Evolutionary conservation across 2,888 invertebrate species (phyloP), one percentile per base, ranked within the genome.

Genomic region (Ischnus inquisitorius): DNA sequence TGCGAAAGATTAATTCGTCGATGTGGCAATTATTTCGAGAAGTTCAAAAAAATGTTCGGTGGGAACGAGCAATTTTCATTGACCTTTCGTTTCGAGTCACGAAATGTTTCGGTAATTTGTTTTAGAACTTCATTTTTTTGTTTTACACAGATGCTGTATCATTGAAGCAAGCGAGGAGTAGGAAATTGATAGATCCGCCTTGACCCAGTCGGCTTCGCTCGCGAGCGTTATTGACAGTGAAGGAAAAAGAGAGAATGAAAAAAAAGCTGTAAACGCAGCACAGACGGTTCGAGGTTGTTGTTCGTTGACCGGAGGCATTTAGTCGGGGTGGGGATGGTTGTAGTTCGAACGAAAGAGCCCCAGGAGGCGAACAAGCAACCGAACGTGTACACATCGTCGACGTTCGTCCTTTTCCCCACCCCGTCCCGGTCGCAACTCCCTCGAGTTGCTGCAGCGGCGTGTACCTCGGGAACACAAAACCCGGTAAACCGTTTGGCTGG

Each of bases 401-500:
- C 67, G 67, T 78, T 14, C 25, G 60, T 28, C 4, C 14, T 60
- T 12, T 60, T 60, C 5, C 0, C 57, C 72, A 67, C 82, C 75
- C 67, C 43, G 39, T 75, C 60, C 65, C 57, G 68, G 48, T 74
- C 75, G 14, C 72, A 25, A 79, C 51, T 67, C 76, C 60, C 71
- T 54, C 60, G n/a, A 54, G 41, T 76, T 51, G 48, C 62, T 39
- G 34, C 68, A 28, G 54, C 46, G 22, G 12, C 62, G 34, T 60
- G 60, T 84, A 72, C 77, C 62, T 51, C 75, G 72, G 28, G 62
- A 75, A 74, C 57, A 82, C 67, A 84, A 84, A 83, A 69, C 69
- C 83, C 83, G 83, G 87, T 86, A 89, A 90, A 90, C 89, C 88
- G 88, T 89, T 88, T 91, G 90, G 89, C 89, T 46, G n/a, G 62